Base-by-base conservation (phyloP, 2,888 invertebrate genomes). In the Lamproptera curius region DNA sequence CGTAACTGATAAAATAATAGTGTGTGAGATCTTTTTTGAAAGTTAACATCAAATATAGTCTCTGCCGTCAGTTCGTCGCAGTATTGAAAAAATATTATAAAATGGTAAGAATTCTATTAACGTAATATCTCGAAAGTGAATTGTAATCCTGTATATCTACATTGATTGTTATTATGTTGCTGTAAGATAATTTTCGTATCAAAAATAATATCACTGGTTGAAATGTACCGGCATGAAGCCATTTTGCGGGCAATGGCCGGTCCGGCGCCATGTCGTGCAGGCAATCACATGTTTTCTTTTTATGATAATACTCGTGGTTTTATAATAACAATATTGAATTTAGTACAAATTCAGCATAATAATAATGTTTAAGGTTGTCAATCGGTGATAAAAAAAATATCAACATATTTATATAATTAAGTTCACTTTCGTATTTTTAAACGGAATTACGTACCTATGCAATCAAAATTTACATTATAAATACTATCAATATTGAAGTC, bases 201-300 rank as follows among this genome's bases (percentile, higher is more conserved):
- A n/a, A n/a, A 20, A 5, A 20, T 20, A 20, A 20, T 20, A 10
- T 16, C 17, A 4, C 23, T 23, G 10, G 36, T 6, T 31, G 23
- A 36, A 16, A 59, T 42, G 42, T 42, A 49, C 79, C 79, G 80
- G 79, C 71, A 71, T 73, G 70, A 67, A 75, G 85, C 84, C 85
- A 84, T 84, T 71, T 85, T 85, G 81, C 70, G 64, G 52, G 58
- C 63, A 67, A 67, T 81, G 77, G 77, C 75, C 71, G 74, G 69
- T n/a, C 69, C 67, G 73, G 69, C 75, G 81, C 83, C 84, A 83
- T 82, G 81, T 83, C 81, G 75, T 65, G 60, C 50, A 56, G 56
- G 45, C 31, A 67, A 73, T 74, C 76, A 75, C 70, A 67, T 72
- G 71, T 67, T 67, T 31, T 28, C 39, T 5, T 31, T 31, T n/a